phyloP scores from a whole-genome alignment of 2,797 vertebrate genomes.

The Sebastes hubbsi region DNA sequence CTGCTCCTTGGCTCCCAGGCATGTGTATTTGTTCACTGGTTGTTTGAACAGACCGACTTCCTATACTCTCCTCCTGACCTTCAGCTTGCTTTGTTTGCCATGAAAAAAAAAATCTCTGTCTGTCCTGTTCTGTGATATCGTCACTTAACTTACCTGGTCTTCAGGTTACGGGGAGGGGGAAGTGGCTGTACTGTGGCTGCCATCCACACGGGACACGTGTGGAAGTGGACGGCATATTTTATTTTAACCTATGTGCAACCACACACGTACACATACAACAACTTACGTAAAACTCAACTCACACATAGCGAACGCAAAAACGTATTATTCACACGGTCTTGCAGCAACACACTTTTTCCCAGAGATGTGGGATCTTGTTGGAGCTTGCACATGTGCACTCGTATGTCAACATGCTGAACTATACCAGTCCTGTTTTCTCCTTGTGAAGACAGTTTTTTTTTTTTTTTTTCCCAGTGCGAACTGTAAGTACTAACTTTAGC shows the following conservation, averaged over 20 bases:
- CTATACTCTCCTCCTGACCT: conserved; percentile 50
- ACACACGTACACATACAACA: not conserved
- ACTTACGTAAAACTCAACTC: not conserved
- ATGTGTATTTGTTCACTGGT: conserved; percentile 64
- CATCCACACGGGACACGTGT: not conserved
- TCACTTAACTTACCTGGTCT: conserved; percentile 34
- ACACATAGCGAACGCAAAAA: not conserved
- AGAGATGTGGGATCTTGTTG: conserved; percentile 56
- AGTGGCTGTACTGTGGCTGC: not conserved
- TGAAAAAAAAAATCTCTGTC: conserved; percentile 51
- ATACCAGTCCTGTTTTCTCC: conserved; percentile 13
- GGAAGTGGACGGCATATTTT: not conserved
- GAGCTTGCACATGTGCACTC: conserved; percentile 58
- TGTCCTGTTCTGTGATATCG: conserved; percentile 43
- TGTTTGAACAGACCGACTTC: conserved; percentile 70
- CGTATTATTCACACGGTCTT: conserved; percentile 35
- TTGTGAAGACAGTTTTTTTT: not conserved
- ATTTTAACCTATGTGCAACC: not conserved
- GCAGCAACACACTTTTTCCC: conserved; percentile 45
- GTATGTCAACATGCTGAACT: conserved; percentile 32
- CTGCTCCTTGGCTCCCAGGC: conserved; percentile 35
- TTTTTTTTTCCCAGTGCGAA: not conserved
- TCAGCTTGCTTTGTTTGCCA: conserved; percentile 49
- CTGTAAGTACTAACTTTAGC: not conserved
- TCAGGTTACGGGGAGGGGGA: conserved; percentile 29